A percentile compares a stretch with the other conserved stretches of the same genome.
Evolutionary conservation across 2,797 vertebrate genomes (phyloP).

Genomic region (Labeo calbasu): DNA sequence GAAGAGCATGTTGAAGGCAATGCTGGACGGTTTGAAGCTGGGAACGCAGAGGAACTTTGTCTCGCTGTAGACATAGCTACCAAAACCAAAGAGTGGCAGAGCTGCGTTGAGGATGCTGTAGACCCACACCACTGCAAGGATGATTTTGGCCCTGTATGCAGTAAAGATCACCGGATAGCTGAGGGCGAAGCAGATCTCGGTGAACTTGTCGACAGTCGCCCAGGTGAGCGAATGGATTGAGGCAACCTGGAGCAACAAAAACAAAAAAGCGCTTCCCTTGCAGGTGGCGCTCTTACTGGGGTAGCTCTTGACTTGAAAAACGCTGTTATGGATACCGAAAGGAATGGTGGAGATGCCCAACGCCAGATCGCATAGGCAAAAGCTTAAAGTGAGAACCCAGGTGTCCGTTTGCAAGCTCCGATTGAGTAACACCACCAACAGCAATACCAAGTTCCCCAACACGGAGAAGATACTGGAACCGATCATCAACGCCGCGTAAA

Average conservation of each 20-base stretch:
- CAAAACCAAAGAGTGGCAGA: slow-evolving; percentile 77
- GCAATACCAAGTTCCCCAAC: slow-evolving; percentile 71
- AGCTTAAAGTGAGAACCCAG: slow-evolving; percentile 72
- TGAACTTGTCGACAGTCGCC: slow-evolving; percentile 75
- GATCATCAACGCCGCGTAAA: slow-evolving; percentile 68
- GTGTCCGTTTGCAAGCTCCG: slow-evolving; percentile 69
- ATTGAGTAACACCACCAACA: slow-evolving; percentile 71
- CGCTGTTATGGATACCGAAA: slow-evolving; percentile 70
- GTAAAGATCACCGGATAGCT: slow-evolving; percentile 74
- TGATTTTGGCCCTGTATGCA: slow-evolving; percentile 56
- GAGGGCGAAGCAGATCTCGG: slow-evolving; percentile 77
- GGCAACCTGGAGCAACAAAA: slow-evolving; percentile 75
- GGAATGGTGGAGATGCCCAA: slow-evolving; percentile 73
- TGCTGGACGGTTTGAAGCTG: slow-evolving; percentile 63
- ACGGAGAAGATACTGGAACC: slow-evolving; percentile 66
- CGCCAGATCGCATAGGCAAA: slow-evolving; percentile 75
- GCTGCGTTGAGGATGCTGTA: slow-evolving; percentile 68
- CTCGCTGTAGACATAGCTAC: slow-evolving; percentile 74
- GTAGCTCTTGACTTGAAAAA: slow-evolving; percentile 55
- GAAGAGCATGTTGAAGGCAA: slow-evolving; percentile 68
- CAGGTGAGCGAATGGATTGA: slow-evolving; percentile 77
- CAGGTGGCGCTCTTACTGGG: slow-evolving; percentile 63
- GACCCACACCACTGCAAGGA: slow-evolving; percentile 71
- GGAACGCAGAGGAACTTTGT: slow-evolving; percentile 72
- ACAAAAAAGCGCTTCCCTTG: slow-evolving; percentile 74